Evolutionary conservation across 2,797 vertebrate genomes (phyloP), one percentile per base, ranked within the genome.

Genomic region (Phrynocephalus forsythii): DNA sequence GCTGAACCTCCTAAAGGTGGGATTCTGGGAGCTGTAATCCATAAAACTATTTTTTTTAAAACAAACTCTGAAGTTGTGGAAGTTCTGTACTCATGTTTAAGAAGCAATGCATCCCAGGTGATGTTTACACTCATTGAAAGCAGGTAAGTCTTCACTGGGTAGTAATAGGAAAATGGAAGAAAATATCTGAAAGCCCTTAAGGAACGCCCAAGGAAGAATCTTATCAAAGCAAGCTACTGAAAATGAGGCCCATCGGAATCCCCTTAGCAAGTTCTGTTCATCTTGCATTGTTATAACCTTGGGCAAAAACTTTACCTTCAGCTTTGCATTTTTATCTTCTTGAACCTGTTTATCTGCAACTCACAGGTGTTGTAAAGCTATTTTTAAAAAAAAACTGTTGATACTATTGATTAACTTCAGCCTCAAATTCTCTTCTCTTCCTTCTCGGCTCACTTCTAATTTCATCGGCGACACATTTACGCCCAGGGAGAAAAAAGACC

Each of bases 311-410:
- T 79, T 82, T 79, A 85, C 77, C 16, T 77, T 79, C 67, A 44
- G 66, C 10, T 90, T 78, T 88, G 60, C 26, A 66, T 79, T 67
- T 86, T 82, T 84, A 67, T 84, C 33, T 88, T 72, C 69, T 80
- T 66, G 56, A 72, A 84, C 38, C 77, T 84, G 18, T 72, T 72
- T 84, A 88, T 88, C 77, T 79, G 76, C 52, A 80, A 79, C 52
- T 28, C 38, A 3, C 28, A 73, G 60, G 68, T 67, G 69, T 72
- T 72, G 75, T 83, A 79, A 48, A 15, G 44, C 76, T 44, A 44
- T 79, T 33, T 79, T n/a, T 63, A 30, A 48, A 30, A 44, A 71
- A 66, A 75, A 30, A 24, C 15, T 38, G 44, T 28, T 79, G 30
- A 72, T 67, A 73, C 50, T 86, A 86, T 80, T 50, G 82, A 88